Base-by-base conservation (phyloP, 2,797 vertebrate species). In the Staurois parvus region DNA sequence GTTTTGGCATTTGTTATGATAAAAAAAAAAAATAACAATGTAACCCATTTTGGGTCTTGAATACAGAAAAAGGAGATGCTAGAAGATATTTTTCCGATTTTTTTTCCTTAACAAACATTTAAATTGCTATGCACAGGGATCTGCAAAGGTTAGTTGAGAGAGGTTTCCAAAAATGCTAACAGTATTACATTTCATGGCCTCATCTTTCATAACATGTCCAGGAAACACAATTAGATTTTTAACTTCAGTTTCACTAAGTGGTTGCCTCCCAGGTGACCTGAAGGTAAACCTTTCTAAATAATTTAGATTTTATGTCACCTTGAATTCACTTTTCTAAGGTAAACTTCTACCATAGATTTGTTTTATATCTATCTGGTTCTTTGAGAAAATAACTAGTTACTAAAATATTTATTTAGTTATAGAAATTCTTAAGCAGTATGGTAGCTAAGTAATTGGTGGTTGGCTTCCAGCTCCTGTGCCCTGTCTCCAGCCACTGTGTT, bases 211-310 rank as follows among this genome's bases (percentile, higher is more conserved):
- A 52, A 19, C 15, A 79, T 73, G 83, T 72, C 76, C 69, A 79
- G 68, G 73, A 84, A 79, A 84, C 52, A 79, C 69, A 79, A 79
- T 79, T 84, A 79, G 76, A 84, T 84, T 72, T 84, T 84, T 78
- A 73, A 72, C 56, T 79, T 73, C 34, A 79, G 68, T 76, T 73
- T 52, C n/a, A 79, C 83, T 84, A 84, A 84, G 76, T 79, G 83
- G 76, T 79, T 84, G 67, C 56, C 72, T 84, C 83, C 68, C 83
- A 84, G 83, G 76, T 84, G 76, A 84, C 69, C 76, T 84, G 83
- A 84, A 84, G 76, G 79, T 79, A 73, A 84, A 68, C 76, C 72
- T 84, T 84, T 79, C 83, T 72, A 79, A 79, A 79, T 84, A 84
- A 84, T 84, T 84, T 73, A 84, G 66, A 79, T 79, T 73, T 72